Base-by-base conservation (phyloP, 2,797 vertebrate genomes). In the Notolepis coatsorum region DNA sequence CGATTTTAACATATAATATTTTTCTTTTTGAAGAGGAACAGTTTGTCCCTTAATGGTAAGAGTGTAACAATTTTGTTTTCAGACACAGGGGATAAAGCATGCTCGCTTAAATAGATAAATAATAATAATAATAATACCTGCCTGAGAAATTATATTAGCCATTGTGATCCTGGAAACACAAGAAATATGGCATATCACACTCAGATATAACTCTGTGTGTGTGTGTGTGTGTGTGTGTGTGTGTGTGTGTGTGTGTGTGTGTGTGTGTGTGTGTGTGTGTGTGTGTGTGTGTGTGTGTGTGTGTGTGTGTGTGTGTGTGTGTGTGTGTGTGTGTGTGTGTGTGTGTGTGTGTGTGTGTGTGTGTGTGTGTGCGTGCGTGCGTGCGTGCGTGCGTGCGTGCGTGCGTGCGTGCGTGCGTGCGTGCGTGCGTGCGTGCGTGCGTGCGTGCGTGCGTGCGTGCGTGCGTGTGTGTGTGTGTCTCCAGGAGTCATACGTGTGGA, bases 401-500 rank as follows among this genome's bases (percentile, higher is more conserved):
- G 4, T 43, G 4, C 17, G 4, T 43, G 4, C 23, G 5, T 68
- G 1, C 65, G 28, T 58, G 23, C 63, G 37, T 85, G 23, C 53
- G 13, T 51, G 33, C 13, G 33, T 12, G 33, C 13, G 33, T 35
- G 33, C 9, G 33, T 12, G 33, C 10, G 33, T 35, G 33, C 3
- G 33, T 35, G 33, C 31, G 31, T 35, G 8, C 13, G 9, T 35
- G 1, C 9, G 13, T 2, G 5, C 7, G 4, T 43, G 4, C 17
- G 4, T 43, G 4, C 23, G 5, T 68, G 1, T 66, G 28, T 58
- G 23, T 64, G 37, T 85, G 23, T 55, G 13, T 51, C 89, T 88
- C 23, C 84, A 99, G 97, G 97, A 99, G 82, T 99, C 97, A 0
- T 99, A 97, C 1, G 97, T 99, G 68, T 99, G 97, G 97, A 99